Conservation (phyloP, 2,888 invertebrate genomes). For the Hofmannophila pseudospretella region DNA sequence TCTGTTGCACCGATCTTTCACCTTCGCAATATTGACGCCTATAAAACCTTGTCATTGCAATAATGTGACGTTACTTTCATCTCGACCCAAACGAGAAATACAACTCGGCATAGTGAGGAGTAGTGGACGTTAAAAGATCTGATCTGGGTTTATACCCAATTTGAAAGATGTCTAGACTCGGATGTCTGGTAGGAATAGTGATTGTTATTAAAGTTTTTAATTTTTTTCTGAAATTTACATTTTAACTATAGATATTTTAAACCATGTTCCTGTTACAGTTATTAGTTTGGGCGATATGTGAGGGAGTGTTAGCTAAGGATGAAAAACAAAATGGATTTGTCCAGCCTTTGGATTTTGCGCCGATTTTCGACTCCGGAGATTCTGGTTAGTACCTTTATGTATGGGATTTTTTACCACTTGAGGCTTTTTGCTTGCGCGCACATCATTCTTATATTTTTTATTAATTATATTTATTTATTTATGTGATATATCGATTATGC, state of each 20-base stretch:
- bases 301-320: conserved; percentile 49
- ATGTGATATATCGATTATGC: conserved; percentile 22
- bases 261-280: conserved; percentile 49
- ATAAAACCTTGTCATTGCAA: conserved; percentile 75
- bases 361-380: conserved; percentile 66
- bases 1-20: conserved; percentile 73
- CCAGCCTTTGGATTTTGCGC: conserved; percentile 74
- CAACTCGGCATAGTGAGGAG: conserved; percentile 49
- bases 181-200: conserved; percentile 54
- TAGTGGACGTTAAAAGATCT: conserved; percentile 32
- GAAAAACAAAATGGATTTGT: conserved; percentile 64
- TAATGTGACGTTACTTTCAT: conserved; percentile 74
- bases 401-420: conserved; percentile 3
- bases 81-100: conserved; percentile 64
- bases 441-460: conserved; percentile 3
- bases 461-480: conserved; percentile 11
- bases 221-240: conserved; percentile 7
- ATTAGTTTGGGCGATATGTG: conserved; percentile 60
- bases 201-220: background rate
- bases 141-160: conserved; percentile 64
- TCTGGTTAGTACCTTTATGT: conserved; percentile 41
- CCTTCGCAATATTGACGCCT: conserved; percentile 76
- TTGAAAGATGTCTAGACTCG: conserved; percentile 53
- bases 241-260: conserved; percentile 5
- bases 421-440: conserved; percentile 11